Evolutionary conservation across 2,797 vertebrate species (phyloP).

Genomic region (Enteromius treurensis): DNA sequence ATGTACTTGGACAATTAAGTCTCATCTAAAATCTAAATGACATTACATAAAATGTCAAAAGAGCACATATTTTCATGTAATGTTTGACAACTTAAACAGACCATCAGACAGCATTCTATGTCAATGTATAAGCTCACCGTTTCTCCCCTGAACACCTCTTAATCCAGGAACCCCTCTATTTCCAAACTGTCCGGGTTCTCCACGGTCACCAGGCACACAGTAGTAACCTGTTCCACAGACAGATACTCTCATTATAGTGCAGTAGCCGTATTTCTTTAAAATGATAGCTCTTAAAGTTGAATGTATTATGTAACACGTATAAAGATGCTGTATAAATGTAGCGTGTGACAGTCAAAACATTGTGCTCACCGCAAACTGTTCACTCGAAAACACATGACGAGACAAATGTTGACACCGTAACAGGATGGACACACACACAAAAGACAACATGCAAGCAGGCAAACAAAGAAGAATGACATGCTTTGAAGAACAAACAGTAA

Average conservation of each 20-base stretch:
- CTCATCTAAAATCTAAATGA: background rate
- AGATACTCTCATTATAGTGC: constrained; percentile 19
- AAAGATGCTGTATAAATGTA: constrained; percentile 9
- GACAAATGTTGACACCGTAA: constrained; percentile 28
- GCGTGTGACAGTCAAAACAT: constrained; percentile 4
- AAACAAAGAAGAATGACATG: constrained; percentile 12
- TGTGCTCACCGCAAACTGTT: constrained; percentile 33
- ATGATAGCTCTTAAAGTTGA: background rate
- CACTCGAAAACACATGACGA: constrained; percentile 19
- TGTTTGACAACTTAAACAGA: background rate
- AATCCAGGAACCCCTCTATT: constrained; percentile 62
- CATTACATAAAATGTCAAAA: background rate
- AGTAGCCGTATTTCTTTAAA: background rate
- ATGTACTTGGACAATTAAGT: background rate
- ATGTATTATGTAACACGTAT: background rate
- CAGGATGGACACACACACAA: constrained; percentile 14
- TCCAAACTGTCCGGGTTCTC: constrained; percentile 66
- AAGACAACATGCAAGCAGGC: constrained; percentile 16
- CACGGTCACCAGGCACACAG: constrained; percentile 68
- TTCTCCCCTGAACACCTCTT: constrained; percentile 64
- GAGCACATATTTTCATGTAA: background rate
- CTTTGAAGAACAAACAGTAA: constrained; percentile 12
- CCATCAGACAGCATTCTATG: background rate
- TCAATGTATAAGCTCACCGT: constrained; percentile 61
- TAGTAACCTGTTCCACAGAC: constrained; percentile 64